Conservation (phyloP, 64 coral and sea anemone species). For the Montipora efflorescens region DNA sequence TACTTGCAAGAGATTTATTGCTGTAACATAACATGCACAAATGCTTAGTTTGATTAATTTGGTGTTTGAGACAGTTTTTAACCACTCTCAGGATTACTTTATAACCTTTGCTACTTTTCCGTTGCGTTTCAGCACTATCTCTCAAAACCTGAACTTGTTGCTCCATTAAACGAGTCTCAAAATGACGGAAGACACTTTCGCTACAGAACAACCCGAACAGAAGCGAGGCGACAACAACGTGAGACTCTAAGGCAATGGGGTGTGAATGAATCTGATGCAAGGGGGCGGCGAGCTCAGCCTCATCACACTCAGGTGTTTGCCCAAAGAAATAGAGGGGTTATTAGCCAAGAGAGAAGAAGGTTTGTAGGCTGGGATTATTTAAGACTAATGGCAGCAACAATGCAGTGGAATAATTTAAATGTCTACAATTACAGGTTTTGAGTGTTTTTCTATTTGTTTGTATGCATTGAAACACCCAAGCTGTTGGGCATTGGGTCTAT, state of each 20-base stretch:
- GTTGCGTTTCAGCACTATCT: conserved; percentile 67
- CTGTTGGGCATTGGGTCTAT: too few species aligned
- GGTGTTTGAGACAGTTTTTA: too few species aligned
- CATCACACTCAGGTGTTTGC: conserved; percentile 45
- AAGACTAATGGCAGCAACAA: neutral
- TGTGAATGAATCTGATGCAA: neutral
- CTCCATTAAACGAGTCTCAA: neutral
- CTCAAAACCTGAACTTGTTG: conserved; percentile 15
- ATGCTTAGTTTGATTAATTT: too few species aligned
- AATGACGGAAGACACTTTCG: conserved; percentile 71
- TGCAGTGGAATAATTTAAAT: too few species aligned
- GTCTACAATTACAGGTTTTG: too few species aligned
- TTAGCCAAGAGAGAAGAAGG: conserved; percentile 62
- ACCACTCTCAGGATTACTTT: neutral
- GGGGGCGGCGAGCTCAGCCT: conserved; percentile 44
- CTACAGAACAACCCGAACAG: conserved; percentile 57
- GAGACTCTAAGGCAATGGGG: neutral
- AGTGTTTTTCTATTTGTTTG: too few species aligned
- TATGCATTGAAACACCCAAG: too few species aligned
- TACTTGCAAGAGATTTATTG: too few species aligned
- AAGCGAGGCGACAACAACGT: neutral
- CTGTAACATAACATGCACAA: too few species aligned
- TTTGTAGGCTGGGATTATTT: neutral
- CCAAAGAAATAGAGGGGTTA: conserved; percentile 61
- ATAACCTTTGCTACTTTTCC: neutral